phyloP scores from a whole-genome alignment of 2,113 vertebrate species.

The Miniopterus natalensis region DNA sequence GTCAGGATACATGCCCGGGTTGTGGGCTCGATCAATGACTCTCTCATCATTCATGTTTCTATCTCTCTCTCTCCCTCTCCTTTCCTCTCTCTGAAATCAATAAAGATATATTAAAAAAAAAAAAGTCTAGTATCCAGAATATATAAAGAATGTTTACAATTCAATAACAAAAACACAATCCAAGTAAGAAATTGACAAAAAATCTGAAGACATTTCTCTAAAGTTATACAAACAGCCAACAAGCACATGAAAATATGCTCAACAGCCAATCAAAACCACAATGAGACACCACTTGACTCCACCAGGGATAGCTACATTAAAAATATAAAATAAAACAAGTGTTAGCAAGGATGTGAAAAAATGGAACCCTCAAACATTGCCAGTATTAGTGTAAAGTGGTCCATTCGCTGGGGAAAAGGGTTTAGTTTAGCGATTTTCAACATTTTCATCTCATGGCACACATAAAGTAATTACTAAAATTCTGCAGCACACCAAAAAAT shows the following conservation, averaged over 20 bases:
- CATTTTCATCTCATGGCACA: too few species aligned
- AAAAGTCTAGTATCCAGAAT: neutral
- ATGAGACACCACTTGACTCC: neutral
- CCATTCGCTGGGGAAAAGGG: neutral
- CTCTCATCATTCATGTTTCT: too few species aligned
- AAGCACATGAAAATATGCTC: neutral
- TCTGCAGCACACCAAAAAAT: too few species aligned
- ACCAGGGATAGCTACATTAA: neutral
- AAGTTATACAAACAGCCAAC: neutral
- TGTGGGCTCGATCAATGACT: too few species aligned
- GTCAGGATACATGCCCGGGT: too few species aligned
- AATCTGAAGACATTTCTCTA: constrained; percentile 6
- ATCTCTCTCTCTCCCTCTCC: too few species aligned
- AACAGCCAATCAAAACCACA: neutral
- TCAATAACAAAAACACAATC: neutral
- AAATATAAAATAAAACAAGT: neutral
- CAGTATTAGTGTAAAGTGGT: neutral
- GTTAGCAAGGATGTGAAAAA: neutral
- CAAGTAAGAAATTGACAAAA: neutral
- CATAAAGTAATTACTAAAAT: too few species aligned
- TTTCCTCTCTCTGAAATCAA: too few species aligned
- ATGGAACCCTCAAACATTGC: neutral
- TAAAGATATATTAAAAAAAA: too few species aligned
- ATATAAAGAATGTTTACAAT: neutral
- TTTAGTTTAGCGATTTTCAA: neutral